Percentiles rank a stretch among this genome's conserved stretches.
Conservation (phyloP, 2,113 vertebrate species). For the Gadus macrocephalus region DNA sequence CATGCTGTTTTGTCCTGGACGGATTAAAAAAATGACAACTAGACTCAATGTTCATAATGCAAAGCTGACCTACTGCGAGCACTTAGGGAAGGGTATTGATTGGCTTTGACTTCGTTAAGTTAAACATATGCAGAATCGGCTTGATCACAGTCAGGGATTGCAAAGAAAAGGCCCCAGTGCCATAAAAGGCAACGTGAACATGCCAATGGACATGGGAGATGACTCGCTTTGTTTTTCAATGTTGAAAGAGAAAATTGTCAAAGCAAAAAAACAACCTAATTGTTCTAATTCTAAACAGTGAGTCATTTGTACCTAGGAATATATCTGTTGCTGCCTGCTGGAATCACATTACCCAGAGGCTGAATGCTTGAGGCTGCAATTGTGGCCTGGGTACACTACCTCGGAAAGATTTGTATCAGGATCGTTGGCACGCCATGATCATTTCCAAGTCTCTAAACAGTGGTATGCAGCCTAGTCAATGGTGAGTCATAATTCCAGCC, state of each 20-base stretch:
- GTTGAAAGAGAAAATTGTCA: slow-evolving; percentile 16
- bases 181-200: background rate
- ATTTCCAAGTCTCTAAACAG: background rate
- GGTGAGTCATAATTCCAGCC: background rate
- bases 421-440: background rate
- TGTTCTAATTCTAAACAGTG: slow-evolving; percentile 3
- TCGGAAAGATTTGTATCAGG: background rate
- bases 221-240: background rate
- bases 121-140: slow-evolving; percentile 61
- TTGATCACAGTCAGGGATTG: slow-evolving; percentile 30
- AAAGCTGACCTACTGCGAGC: slow-evolving; percentile 27
- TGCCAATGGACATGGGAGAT: background rate
- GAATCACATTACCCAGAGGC: slow-evolving; percentile 8
- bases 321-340: slow-evolving; percentile 31
- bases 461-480: background rate
- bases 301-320: slow-evolving; percentile 19
- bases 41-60: slow-evolving; percentile 33
- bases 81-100: slow-evolving; percentile 48
- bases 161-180: slow-evolving; percentile 41
- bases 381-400: background rate
- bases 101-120: slow-evolving; percentile 33
- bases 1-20: slow-evolving; percentile 11
- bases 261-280: slow-evolving; percentile 9
- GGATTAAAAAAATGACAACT: slow-evolving; percentile 36
- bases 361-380: background rate